A percentile compares a stretch with the other conserved stretches of the same genome.
Evolutionary conservation across 2,888 invertebrate species (phyloP).

Genomic region (Eupithecia subfuscata): DNA sequence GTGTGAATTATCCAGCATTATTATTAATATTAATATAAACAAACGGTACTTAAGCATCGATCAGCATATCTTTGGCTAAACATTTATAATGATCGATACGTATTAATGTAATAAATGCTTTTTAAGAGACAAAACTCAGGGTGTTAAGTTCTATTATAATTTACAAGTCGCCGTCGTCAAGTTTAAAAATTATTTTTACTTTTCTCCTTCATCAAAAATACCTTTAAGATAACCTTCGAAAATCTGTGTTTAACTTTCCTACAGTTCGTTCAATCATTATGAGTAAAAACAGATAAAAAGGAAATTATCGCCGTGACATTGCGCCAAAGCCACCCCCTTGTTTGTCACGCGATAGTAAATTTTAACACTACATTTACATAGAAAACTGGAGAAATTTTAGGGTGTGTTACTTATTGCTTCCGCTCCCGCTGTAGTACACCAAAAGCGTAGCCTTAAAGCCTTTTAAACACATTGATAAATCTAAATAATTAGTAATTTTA

Average conservation of each 20-base stretch:
- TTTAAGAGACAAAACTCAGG: too few relatives aligned
- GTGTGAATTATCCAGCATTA: too few relatives aligned
- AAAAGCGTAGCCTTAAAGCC: too few relatives aligned
- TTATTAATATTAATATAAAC: too few relatives aligned
- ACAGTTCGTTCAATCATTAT: slow-evolving; percentile 7
- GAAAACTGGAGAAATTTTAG: slow-evolving; percentile 1
- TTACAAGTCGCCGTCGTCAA: neutral
- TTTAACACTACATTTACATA: slow-evolving; percentile 6
- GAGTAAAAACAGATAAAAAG: slow-evolving; percentile 3
- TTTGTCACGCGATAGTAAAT: slow-evolving; percentile 52
- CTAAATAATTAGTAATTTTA: too few relatives aligned
- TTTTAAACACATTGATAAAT: too few relatives aligned
- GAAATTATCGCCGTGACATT: slow-evolving; percentile 49
- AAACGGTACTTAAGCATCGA: too few relatives aligned
- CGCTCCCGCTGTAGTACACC: too few relatives aligned
- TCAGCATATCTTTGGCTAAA: too few relatives aligned
- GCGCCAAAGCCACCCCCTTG: slow-evolving; percentile 41
- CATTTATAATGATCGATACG: neutral
- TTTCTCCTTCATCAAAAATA: neutral
- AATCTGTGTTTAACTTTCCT: neutral
- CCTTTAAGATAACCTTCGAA: neutral
- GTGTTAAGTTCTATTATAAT: neutral
- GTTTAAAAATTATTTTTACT: neutral
- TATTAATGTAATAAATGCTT: neutral
- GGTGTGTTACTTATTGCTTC: neutral